Conservation (phyloP, 2,797 vertebrate genomes). For the Poeciliopsis gracilis region DNA sequence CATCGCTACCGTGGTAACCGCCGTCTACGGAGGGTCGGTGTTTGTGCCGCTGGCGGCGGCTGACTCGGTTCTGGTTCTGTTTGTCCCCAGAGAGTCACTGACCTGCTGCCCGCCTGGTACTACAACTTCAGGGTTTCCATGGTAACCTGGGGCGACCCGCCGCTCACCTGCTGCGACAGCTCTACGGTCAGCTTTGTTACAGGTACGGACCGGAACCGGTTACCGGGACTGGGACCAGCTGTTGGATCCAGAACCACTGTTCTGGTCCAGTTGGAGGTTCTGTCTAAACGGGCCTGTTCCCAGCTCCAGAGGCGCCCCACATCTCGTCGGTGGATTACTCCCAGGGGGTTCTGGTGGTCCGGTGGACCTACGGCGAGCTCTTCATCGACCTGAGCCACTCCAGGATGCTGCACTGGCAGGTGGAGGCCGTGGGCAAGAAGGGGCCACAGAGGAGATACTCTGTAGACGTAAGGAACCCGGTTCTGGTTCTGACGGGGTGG, state of each 20-base stretch:
- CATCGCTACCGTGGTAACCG: constrained; percentile 90
- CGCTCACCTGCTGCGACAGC: constrained; percentile 90
- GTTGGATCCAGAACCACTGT: neutral
- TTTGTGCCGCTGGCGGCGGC: neutral
- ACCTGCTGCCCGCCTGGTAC: constrained; percentile 94
- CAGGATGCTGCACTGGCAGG: constrained; percentile 94
- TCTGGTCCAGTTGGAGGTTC: neutral
- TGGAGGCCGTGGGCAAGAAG: constrained; percentile 89
- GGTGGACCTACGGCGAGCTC: constrained; percentile 91
- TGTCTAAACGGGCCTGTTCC: neutral
- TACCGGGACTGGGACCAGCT: neutral
- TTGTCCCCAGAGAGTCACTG: constrained; percentile 85
- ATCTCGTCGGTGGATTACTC: constrained; percentile 90
- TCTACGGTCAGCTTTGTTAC: constrained; percentile 93
- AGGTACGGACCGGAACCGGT: constrained; percentile 71
- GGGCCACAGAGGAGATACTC: constrained; percentile 86
- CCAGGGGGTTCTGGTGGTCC: constrained; percentile 85
- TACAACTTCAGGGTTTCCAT: constrained; percentile 97
- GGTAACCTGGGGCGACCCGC: constrained; percentile 94
- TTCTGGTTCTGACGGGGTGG: neutral
- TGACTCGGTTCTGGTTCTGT: constrained; percentile 10
- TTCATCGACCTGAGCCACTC: constrained; percentile 92
- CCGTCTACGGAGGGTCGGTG: too few relatives aligned
- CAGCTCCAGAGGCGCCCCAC: constrained; percentile 93
- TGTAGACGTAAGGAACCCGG: constrained; percentile 69